phyloP scores from a whole-genome alignment of 2,888 invertebrate species.

The Pherbina coryleti region DNA sequence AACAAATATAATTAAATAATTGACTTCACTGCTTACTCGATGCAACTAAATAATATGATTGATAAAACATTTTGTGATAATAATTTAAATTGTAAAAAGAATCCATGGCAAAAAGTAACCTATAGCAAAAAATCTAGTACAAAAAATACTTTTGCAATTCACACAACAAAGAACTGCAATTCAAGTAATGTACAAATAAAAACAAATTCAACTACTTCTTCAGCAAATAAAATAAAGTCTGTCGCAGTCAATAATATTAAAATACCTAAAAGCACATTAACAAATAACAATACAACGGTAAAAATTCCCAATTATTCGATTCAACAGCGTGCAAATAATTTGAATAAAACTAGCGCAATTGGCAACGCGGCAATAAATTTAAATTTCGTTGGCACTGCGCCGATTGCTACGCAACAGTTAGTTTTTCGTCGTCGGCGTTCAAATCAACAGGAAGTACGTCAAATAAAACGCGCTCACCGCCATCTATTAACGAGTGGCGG shows the following conservation, averaged over 20 bases:
- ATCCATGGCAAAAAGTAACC: conserved; percentile 64
- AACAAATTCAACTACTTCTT: conserved; percentile 26
- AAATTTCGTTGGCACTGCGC: conserved; percentile 52
- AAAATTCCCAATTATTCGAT: conserved; percentile 2
- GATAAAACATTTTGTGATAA: conserved; percentile 48
- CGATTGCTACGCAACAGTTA: conserved; percentile 32
- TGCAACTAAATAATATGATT: conserved; percentile 48
- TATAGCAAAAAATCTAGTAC: conserved; percentile 55
- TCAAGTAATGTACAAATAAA: conserved; percentile 41
- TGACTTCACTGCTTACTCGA: neutral
- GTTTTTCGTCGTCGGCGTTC: conserved; percentile 56
- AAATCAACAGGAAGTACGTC: conserved; percentile 58
- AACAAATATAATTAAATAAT: no score
- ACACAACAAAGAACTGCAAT: neutral
- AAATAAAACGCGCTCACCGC: conserved; percentile 67
- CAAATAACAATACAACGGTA: conserved; percentile 26
- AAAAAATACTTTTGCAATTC: conserved; percentile 37
- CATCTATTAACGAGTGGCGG: conserved; percentile 67
- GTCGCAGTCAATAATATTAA: conserved; percentile 11
- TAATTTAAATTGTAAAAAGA: conserved; percentile 49
- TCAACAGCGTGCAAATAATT: neutral
- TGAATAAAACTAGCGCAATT: neutral
- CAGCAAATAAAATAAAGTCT: conserved; percentile 12
- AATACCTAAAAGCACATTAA: conserved; percentile 31
- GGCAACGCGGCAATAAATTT: neutral